Conservation (phyloP, 2,113 vertebrate species). For the Pithys albifrons region DNA sequence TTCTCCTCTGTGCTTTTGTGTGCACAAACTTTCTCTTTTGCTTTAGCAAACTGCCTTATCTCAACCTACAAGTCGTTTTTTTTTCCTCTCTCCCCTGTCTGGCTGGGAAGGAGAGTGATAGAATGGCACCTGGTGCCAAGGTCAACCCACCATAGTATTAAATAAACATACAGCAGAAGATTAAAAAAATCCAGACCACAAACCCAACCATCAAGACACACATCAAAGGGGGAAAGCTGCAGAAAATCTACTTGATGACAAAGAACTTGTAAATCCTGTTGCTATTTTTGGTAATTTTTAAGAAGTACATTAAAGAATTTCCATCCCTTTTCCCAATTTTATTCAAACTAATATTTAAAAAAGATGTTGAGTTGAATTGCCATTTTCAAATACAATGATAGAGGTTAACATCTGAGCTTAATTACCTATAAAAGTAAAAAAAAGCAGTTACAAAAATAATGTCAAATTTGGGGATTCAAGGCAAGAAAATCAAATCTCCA, state of each 20-base stretch:
- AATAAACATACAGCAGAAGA: neutral
- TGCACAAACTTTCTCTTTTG: neutral
- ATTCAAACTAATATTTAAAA: neutral
- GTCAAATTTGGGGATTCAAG: neutral
- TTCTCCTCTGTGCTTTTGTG: neutral
- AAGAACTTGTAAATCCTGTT: neutral
- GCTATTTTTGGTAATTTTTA: neutral
- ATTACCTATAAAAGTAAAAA: neutral
- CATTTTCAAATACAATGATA: neutral
- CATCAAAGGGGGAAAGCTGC: neutral
- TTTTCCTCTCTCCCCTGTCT: neutral
- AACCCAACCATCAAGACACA: neutral
- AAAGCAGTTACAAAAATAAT: neutral
- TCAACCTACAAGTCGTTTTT: neutral
- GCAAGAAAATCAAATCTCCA: neutral
- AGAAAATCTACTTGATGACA: neutral
- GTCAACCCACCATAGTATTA: neutral
- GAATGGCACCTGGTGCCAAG: neutral
- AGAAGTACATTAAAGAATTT: neutral
- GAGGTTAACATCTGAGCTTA: neutral
- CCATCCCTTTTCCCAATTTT: neutral
- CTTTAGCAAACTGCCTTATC: neutral
- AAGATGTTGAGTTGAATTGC: accelerated
- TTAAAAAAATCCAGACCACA: neutral
- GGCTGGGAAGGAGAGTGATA: neutral